A percentile compares a stretch with the other conserved stretches of the same genome.
Evolutionary conservation across 2,797 vertebrate genomes (phyloP).

Genomic region (Myiothlypis coronata): DNA sequence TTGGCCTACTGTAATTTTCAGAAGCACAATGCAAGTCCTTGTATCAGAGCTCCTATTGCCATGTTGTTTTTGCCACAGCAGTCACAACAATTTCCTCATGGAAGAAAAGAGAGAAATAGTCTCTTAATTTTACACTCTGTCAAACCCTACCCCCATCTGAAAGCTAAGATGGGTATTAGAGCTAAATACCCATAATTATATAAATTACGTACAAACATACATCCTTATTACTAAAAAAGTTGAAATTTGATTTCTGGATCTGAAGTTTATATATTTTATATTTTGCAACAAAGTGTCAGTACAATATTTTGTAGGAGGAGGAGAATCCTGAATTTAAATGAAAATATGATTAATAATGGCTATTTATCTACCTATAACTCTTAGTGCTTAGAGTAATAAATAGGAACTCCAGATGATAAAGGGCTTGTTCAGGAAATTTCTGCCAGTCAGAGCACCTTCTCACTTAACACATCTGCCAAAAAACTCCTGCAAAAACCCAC

Average conservation of each 20-base stretch:
- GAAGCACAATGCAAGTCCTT: neutral
- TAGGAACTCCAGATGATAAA: neutral
- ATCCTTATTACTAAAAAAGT: neutral
- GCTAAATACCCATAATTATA: neutral
- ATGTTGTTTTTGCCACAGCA: neutral
- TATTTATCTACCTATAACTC: neutral
- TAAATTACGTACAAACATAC: neutral
- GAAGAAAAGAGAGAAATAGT: neutral
- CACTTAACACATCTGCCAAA: neutral
- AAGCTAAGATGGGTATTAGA: neutral
- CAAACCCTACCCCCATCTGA: neutral
- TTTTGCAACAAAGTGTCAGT: neutral
- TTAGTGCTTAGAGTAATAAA: neutral
- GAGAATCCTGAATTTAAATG: neutral
- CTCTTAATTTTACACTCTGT: neutral
- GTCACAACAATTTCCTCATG: neutral
- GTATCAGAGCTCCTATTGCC: neutral
- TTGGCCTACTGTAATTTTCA: neutral
- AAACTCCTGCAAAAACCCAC: neutral
- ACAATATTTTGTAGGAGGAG: neutral
- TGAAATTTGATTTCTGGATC: neutral
- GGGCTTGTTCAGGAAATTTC: neutral
- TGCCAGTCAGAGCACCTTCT: neutral
- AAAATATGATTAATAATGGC: neutral
- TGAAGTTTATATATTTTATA: neutral